Percentiles rank a stretch among this genome's conserved stretches.
These are phyloP conservation scores for Oligia fasciuncula DNA, from an alignment of 2,888 invertebrate genomes.

Conservation along the genomic window DNA sequence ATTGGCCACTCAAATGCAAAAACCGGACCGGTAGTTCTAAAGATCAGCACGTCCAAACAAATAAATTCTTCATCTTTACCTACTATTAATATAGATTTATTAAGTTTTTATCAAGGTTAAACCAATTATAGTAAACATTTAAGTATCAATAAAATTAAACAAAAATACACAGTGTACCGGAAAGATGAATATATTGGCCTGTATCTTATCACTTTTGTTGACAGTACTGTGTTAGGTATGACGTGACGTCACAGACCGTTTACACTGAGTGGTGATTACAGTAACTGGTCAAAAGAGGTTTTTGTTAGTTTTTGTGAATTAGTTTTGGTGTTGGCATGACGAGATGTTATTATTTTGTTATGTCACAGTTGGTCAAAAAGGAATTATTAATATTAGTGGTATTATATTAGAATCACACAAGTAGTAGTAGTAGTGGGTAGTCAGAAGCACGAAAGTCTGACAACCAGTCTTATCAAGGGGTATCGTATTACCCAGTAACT, in stretches of 20 bases:
- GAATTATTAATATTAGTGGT: not conserved
- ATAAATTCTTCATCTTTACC: too few species aligned
- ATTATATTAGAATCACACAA: not conserved
- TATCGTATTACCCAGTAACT: too few species aligned
- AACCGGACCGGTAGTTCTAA: too few species aligned
- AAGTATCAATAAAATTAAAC: not conserved
- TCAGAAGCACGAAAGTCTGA: too few species aligned
- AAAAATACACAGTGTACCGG: not conserved
- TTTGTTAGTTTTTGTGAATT: not conserved
- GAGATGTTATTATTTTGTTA: not conserved
- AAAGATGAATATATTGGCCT: not conserved
- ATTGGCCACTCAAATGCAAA: too few species aligned
- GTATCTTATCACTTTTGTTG: not conserved
- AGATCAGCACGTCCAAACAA: too few species aligned
- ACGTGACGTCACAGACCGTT: conserved; percentile 36
- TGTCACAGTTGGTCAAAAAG: not conserved
- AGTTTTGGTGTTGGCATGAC: not conserved
- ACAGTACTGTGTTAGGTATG: conserved; percentile 20
- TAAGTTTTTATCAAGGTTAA: not conserved
- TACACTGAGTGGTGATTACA: conserved; percentile 28
- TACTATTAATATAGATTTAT: not conserved
- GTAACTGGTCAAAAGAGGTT: conserved; percentile 22
- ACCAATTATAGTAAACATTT: not conserved
- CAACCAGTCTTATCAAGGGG: too few species aligned
- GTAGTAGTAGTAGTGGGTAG: too few species aligned